A percentile compares a stretch with the other conserved stretches of the same genome.
Evolutionary conservation across 2,113 vertebrate species (phyloP).

Genomic region (Nesoenas mayeri): DNA sequence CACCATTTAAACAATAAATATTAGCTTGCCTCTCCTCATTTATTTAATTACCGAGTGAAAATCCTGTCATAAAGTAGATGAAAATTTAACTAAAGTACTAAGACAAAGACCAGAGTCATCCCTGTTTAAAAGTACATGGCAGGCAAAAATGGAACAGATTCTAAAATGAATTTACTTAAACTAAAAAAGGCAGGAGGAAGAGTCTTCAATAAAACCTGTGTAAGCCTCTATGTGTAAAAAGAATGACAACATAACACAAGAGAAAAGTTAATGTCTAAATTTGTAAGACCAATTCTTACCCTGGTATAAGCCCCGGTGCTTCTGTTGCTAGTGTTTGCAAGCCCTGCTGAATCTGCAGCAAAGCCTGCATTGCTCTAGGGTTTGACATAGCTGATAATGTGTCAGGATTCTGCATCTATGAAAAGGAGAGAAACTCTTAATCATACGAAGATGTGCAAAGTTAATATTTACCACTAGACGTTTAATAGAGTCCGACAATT

Average conservation of each 20-base stretch:
- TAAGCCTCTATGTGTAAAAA: neutral
- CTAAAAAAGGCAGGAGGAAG: neutral
- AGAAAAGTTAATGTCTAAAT: neutral
- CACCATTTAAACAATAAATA: neutral
- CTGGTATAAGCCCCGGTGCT: slow-evolving; percentile 85
- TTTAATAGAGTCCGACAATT: neutral
- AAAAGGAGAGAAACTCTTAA: slow-evolving; percentile 40
- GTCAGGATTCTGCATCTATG: slow-evolving; percentile 90
- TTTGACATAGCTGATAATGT: slow-evolving; percentile 89
- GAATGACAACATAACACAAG: neutral
- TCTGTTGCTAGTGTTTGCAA: slow-evolving; percentile 88
- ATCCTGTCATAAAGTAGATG: neutral
- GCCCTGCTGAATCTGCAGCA: slow-evolving; percentile 91
- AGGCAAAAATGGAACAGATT: neutral
- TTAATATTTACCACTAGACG: neutral
- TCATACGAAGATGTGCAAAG: neutral
- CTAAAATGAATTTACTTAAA: neutral
- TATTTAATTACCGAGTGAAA: neutral
- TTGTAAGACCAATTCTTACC: slow-evolving; percentile 65
- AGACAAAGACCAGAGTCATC: neutral
- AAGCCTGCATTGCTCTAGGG: slow-evolving; percentile 89
- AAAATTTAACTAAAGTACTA: neutral
- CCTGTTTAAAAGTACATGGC: neutral
- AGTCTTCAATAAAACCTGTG: neutral
- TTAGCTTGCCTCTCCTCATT: neutral